Evolutionary conservation across 2,113 vertebrate genomes (phyloP).

Genomic region (Vombatus ursinus): DNA sequence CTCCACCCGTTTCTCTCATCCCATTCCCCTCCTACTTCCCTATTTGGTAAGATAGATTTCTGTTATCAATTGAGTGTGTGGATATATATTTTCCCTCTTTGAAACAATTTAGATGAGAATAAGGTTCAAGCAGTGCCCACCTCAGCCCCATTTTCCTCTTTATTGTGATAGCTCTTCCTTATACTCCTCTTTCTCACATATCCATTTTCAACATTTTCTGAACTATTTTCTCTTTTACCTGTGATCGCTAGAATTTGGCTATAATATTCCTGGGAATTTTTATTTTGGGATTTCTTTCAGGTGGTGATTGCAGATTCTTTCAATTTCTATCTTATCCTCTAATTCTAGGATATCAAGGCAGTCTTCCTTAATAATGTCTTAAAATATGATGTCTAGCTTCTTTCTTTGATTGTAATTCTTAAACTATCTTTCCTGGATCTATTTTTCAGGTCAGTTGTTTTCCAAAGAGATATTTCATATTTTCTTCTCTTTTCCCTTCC

Average conservation of each 20-base stretch:
- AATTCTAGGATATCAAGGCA: not conserved
- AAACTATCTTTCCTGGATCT: no score
- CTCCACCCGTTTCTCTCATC: not conserved
- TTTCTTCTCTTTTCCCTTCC: no score
- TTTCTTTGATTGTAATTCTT: no score
- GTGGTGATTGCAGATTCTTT: not conserved
- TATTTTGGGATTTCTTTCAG: not conserved
- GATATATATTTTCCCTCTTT: not conserved
- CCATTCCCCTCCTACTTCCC: not conserved
- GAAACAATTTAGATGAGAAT: not conserved
- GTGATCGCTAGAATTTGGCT: not conserved
- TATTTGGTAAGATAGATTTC: not conserved
- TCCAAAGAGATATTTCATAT: no score
- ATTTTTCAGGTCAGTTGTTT: no score
- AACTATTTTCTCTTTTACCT: not conserved
- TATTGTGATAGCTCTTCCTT: not conserved
- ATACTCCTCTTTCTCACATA: no score
- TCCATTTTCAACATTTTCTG: not conserved
- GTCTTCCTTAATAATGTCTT: no score
- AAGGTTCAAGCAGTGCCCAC: not conserved
- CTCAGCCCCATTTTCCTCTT: not conserved
- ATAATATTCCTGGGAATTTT: not conserved
- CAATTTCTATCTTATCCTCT: not conserved
- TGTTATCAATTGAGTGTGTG: not conserved
- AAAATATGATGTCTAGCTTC: not conserved